These are phyloP conservation scores for Pempheris klunzingeri DNA, from an alignment of 2,797 vertebrate genomes.

Conservation along the genomic window DNA sequence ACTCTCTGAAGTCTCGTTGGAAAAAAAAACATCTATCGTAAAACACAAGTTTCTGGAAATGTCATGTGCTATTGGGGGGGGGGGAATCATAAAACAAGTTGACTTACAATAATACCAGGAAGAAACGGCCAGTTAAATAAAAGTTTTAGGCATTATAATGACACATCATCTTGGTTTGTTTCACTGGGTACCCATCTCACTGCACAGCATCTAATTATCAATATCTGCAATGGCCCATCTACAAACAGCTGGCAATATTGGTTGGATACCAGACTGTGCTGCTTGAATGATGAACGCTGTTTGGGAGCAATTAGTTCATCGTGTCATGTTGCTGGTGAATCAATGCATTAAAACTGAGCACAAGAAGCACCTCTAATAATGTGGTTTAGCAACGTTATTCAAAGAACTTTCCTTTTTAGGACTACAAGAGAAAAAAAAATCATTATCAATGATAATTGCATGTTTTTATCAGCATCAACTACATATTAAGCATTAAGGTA, in stretches of 20 bases:
- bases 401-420: neutral
- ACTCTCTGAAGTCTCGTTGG: slow-evolving; percentile 2
- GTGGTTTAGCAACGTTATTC: neutral
- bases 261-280: neutral
- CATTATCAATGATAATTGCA: neutral
- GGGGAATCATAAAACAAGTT: neutral
- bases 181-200: neutral
- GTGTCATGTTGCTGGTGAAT: no score
- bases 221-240: slow-evolving; percentile 13
- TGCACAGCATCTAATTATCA: neutral
- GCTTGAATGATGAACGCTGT: slow-evolving; percentile 34
- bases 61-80: no score
- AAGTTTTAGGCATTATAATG: neutral
- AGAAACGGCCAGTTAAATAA: neutral
- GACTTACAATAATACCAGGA: neutral
- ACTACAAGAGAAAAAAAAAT: neutral
- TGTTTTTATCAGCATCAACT: slow-evolving; percentile 25
- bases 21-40: neutral
- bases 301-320: no score
- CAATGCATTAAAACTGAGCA: no score
- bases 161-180: neutral
- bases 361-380: slow-evolving; percentile 1
- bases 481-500: slow-evolving; percentile 15
- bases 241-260: neutral
- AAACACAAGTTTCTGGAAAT: no score